Base-by-base conservation (phyloP, 2,797 vertebrate genomes). In the Apodemus agrarius region DNA sequence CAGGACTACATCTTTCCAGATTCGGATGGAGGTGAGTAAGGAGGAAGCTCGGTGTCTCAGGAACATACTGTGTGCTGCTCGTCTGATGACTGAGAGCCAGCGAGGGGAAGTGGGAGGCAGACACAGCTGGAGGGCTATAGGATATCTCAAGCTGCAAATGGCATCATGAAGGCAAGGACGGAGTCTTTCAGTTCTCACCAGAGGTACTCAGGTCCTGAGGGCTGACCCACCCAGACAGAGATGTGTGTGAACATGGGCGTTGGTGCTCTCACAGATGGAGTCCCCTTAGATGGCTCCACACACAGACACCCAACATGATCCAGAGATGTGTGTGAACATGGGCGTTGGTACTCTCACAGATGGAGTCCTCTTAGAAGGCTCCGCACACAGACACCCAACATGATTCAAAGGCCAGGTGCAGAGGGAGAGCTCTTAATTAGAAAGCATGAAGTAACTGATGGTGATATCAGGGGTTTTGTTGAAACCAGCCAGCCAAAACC, bases 381-480 rank as follows among this genome's bases (percentile, higher is more conserved):
- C 59, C 19, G 34, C 69, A 19, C 19, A 43, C 43, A 43, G 43
- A 43, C 72, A 81, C 52, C 72, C 69, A 37, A 75, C 61, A 52
- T 46, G 84, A 92, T 31, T 69, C 67, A 76, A 59, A 79, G 61
- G 52, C 43, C 67, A 43, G 40, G 49, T 10, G 69, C 78, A 31
- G 2, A 92, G 29, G 34, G 79, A 91, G 65, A 95, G 19, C 87
- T 80, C 31, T 76, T 63, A 72, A 76, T 14, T 80, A 29, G 80
- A 91, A 82, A 93, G 61, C 49, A 19, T 52, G 57, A 57, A 61
- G 52, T 24, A 82, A 37, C 69, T 79, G 76, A 67, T 86, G 72
- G 76, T 85, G 65, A 7, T 72, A 76, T 63, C 46, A 93, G 78
- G 31, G 22, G 67, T 92, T 96, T 93, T 11, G 67, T 96, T 88